Percentiles rank a stretch among this genome's conserved stretches.
These are phyloP conservation scores for Ptychobarbus kaznakovi DNA, from an alignment of 2,797 vertebrate species.

Conservation along the genomic window DNA sequence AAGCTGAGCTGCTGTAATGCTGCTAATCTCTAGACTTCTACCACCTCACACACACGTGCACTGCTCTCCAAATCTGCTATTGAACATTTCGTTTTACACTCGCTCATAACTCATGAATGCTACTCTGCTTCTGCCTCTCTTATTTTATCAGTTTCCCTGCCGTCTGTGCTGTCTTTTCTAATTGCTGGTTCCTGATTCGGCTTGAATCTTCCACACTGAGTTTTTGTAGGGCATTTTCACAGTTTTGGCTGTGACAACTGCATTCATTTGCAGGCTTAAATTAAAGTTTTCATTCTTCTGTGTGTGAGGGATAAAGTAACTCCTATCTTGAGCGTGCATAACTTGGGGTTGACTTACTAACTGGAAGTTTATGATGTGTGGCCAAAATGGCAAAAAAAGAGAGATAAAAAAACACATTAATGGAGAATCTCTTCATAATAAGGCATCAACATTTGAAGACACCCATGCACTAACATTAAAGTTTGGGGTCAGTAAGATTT, in stretches of 20 bases:
- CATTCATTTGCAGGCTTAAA: not conserved
- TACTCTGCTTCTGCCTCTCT: not conserved
- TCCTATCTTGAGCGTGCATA: not conserved
- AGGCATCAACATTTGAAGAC: not conserved
- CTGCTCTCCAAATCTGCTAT: not conserved
- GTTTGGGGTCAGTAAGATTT: not conserved
- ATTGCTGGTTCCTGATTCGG: not conserved
- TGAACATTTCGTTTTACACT: not conserved
- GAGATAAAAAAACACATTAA: not conserved
- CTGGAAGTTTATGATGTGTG: not conserved
- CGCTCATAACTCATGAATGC: not conserved
- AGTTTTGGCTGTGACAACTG: not conserved
- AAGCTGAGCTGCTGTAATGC: slow-evolving; percentile 65
- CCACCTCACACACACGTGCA: slow-evolving; percentile 10
- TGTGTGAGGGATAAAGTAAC: not conserved
- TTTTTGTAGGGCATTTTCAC: not conserved
- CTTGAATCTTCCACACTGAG: not conserved
- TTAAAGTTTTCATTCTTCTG: not conserved
- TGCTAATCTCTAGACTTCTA: slow-evolving; percentile 58
- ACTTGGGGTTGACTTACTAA: not conserved
- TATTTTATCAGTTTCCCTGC: not conserved
- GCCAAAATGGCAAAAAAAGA: no score
- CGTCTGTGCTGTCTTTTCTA: slow-evolving; percentile 4
- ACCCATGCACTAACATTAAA: not conserved
- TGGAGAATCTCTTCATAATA: not conserved